phyloP scores from a whole-genome alignment of 1,140 invertebrate genomes.

The Eubasilissa regina region DNA sequence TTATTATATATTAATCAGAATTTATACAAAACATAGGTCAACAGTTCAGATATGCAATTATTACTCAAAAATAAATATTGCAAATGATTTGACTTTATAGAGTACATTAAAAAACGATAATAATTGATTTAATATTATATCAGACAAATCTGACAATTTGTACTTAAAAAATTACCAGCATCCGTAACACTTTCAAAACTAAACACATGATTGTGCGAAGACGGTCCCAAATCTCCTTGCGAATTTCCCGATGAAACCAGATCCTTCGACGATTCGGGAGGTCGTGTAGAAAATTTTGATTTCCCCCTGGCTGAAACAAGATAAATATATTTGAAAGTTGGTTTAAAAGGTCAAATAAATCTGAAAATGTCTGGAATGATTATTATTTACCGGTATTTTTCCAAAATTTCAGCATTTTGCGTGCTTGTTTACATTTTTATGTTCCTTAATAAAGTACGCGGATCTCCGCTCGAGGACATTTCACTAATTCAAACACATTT shows the following conservation, averaged over 20 bases:
- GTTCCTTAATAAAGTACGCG: neutral
- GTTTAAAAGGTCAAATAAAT: conserved; percentile 12
- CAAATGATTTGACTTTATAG: too few relatives aligned
- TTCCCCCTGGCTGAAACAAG: conserved; percentile 51
- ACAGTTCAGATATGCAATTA: too few relatives aligned
- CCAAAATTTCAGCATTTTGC: conserved; percentile 57
- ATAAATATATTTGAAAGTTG: conserved; percentile 12
- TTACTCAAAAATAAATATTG: too few relatives aligned
- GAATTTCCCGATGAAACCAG: conserved; percentile 43
- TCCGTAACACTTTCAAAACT: conserved; percentile 42
- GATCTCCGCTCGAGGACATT: neutral
- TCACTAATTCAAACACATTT: conserved; percentile 1
- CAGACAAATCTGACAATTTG: too few relatives aligned
- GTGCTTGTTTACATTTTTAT: conserved; percentile 56
- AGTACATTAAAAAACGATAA: too few relatives aligned
- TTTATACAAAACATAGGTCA: too few relatives aligned
- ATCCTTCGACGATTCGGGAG: conserved; percentile 52
- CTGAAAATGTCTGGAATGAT: neutral
- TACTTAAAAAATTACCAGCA: conserved; percentile 10
- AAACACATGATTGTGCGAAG: conserved; percentile 13
- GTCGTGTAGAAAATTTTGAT: conserved; percentile 58
- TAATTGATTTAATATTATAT: too few relatives aligned
- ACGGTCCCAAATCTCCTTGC: conserved; percentile 21
- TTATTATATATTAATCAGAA: too few relatives aligned
- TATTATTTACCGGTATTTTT: conserved; percentile 57